A percentile compares a stretch with the other conserved stretches of the same genome.
These are phyloP conservation scores for Tetranychus urticae DNA, from an alignment of 1,140 invertebrate species.

Conservation along the genomic window DNA sequence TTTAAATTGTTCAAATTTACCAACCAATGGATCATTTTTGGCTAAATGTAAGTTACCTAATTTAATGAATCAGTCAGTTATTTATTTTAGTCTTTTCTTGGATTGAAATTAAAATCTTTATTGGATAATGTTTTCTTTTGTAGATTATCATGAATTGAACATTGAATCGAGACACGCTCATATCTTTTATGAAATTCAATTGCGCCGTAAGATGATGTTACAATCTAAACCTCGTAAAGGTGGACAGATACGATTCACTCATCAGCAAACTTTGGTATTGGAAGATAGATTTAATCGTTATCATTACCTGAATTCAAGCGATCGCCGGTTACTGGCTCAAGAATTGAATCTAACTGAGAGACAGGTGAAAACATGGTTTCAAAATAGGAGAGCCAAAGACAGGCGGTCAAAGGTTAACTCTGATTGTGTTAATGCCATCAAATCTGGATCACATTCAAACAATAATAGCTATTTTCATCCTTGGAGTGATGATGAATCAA, in stretches of 20 bases:
- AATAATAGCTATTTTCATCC: not conserved
- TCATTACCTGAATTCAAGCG: constrained; percentile 80
- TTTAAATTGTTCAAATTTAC: too few species aligned
- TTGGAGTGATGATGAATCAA: not conserved
- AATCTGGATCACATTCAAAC: not conserved
- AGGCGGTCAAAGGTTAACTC: not conserved
- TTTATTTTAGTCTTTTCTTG: too few species aligned
- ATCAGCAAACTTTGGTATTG: constrained; percentile 70
- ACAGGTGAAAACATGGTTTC: constrained; percentile 48
- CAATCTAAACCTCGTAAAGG: constrained; percentile 5
- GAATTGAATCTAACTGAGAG: constrained; percentile 77
- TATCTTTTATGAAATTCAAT: not conserved
- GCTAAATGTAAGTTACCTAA: too few species aligned
- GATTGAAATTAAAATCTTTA: too few species aligned
- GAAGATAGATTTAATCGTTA: constrained; percentile 85
- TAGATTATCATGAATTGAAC: too few species aligned
- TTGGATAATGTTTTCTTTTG: too few species aligned
- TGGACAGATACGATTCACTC: constrained; percentile 40
- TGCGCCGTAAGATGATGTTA: not conserved
- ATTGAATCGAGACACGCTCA: not conserved
- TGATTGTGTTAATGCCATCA: too few species aligned
- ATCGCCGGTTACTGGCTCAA: constrained; percentile 72
- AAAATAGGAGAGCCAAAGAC: constrained; percentile 24
- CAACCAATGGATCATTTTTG: too few species aligned
- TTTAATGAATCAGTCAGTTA: too few species aligned